Evolutionary conservation across 1,140 invertebrate species (phyloP), one percentile per base, ranked within the genome.

Genomic region (Pygmarrhopalites habei): DNA sequence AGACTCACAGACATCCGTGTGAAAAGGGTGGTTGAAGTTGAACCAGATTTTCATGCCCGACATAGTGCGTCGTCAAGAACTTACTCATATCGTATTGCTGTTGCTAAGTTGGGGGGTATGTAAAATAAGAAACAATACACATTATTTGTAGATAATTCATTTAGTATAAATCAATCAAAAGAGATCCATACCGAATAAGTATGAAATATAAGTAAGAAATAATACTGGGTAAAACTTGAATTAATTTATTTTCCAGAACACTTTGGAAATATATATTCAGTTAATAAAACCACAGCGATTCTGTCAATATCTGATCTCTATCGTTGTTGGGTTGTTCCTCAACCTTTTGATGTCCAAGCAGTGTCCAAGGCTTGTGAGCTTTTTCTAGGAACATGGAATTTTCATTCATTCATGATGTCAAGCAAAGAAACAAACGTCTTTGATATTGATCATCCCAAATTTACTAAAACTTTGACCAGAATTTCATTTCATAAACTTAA

Each of bases 361-460:
- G 58, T 68, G 51, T 47, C 46, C 28, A 53, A 67, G 2, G 69
- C 66, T 3, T 63, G 47, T 43, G 51, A 39, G 46, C 2, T 68
- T 25, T 70, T 70, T 55, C 32, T 70, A 1, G 69, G 69, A 44
- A 63, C 43, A 28, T 58, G 60, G 57, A 58, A 70, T 53, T 67
- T 70, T 56, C 44, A 41, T 25, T 46, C 55, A 3, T 69, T 69
- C 46, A 52, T 52, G 59, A 60, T 25, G 25, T 7, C 30, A 4
- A 32, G 46, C 21, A 35, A 43, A 19, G 57, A 58, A 23, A 47
- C 64, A 30, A 57, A 55, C 47, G 49, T 43, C 26, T 14, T 35
- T 4, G 47, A 58, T 23, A 39, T 41, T 39, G 25, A 46, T 2
- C 21, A 41, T 1, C 52, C 60, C 14, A 41, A 44, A 29, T 64